A percentile compares a stretch with the other conserved stretches of the same genome.
Conservation (phyloP, 2,888 invertebrate genomes). For the Dioctria linearis region DNA sequence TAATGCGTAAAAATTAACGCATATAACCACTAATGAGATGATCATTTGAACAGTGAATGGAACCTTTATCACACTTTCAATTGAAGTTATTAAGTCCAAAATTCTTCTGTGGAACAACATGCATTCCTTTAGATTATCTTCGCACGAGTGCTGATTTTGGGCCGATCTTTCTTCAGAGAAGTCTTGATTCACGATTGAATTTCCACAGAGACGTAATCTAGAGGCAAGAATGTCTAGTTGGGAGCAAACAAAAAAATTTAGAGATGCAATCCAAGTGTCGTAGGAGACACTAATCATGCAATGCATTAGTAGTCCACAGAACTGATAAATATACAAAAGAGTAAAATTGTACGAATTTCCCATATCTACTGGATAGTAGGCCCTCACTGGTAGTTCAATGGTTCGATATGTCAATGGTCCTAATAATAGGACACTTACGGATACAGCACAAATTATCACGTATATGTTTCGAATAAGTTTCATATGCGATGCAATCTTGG, state of each 20-base stretch:
- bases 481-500: background rate
- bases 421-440: background rate
- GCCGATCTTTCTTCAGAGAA: too few relatives aligned
- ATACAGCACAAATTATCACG: background rate
- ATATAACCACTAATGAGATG: constrained; percentile 18
- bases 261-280: constrained; percentile 18
- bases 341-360: background rate
- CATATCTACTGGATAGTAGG: constrained; percentile 27
- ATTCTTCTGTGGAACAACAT: constrained; percentile 4
- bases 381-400: background rate
- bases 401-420: background rate
- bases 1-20: constrained; percentile 30
- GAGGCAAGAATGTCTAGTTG: constrained; percentile 20
- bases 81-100: background rate
- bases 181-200: background rate
- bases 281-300: constrained; percentile 11
- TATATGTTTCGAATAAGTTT: constrained; percentile 1
- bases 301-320: constrained; percentile 9
- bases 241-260: background rate
- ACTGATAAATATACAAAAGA: constrained; percentile 10
- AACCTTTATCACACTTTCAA: constrained; percentile 13
- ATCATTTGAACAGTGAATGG: constrained; percentile 31
- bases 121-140: background rate
- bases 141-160: background rate
- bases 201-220: background rate